Evolutionary conservation across 1,140 invertebrate species (phyloP).

Genomic region (Charaxes varanes): DNA sequence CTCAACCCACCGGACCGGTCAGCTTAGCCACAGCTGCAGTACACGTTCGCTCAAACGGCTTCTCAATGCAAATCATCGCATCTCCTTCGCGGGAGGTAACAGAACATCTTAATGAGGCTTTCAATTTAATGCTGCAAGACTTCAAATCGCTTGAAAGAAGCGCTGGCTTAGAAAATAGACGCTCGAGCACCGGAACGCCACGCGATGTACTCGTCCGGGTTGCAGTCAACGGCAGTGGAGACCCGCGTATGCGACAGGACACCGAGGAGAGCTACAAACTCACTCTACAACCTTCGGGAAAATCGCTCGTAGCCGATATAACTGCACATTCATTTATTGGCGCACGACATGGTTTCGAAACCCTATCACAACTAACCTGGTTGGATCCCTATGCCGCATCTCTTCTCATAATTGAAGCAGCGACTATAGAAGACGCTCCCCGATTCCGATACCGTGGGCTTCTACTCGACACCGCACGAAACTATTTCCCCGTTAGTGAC

Average conservation of each 20-base stretch:
- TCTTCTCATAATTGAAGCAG: conserved; percentile 76
- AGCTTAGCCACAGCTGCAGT: conserved; percentile 66
- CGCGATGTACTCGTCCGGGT: conserved; percentile 71
- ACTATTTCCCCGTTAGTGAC: conserved; percentile 81
- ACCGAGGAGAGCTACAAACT: conserved; percentile 86
- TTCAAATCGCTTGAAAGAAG: conserved; percentile 40
- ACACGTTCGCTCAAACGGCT: conserved; percentile 34
- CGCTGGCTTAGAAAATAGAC: conserved; percentile 53
- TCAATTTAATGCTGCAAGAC: conserved; percentile 47
- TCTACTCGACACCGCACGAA: conserved; percentile 84
- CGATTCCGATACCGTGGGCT: conserved; percentile 81
- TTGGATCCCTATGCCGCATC: conserved; percentile 78
- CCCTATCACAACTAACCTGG: conserved; percentile 86
- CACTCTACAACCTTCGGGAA: conserved; percentile 71
- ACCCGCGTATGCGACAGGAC: conserved; percentile 76
- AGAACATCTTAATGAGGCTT: conserved; percentile 47
- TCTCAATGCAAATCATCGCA: conserved; percentile 36
- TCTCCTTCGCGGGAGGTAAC: conserved; percentile 47
- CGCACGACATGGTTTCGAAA: conserved; percentile 85
- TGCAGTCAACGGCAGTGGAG: conserved; percentile 65
- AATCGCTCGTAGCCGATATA: conserved; percentile 77
- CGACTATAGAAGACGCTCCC: conserved; percentile 76
- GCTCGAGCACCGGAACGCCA: conserved; percentile 45
- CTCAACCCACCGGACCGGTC: conserved; percentile 73
- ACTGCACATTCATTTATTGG: conserved; percentile 83